Percentiles rank a stretch among this genome's conserved stretches.
Evolutionary conservation across 1,140 invertebrate species (phyloP).

Genomic region (Neodiprion virginianus): DNA sequence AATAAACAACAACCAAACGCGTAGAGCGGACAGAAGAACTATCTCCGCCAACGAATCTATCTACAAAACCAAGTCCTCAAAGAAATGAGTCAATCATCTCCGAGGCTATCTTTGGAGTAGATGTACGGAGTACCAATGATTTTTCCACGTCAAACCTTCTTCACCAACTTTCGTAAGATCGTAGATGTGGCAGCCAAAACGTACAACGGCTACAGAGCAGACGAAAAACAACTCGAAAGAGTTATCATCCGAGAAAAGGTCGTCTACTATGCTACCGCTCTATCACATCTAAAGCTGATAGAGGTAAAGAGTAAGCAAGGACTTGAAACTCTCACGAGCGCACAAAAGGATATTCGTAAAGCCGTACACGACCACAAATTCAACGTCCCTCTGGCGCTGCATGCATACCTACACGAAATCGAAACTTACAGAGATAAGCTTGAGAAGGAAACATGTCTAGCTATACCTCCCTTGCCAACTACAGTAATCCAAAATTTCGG

Average conservation of each 20-base stretch:
- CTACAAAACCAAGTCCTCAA: constrained; percentile 24
- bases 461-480: constrained; percentile 30
- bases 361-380: constrained; percentile 26
- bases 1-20: constrained; percentile 29
- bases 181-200: constrained; percentile 23
- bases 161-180: constrained; percentile 17
- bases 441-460: constrained; percentile 32
- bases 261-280: constrained; percentile 26
- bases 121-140: constrained; percentile 30
- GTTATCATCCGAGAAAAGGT: constrained; percentile 19
- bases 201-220: constrained; percentile 19
- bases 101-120: constrained; percentile 31
- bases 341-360: constrained; percentile 14
- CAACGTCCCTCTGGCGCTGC: constrained; percentile 39
- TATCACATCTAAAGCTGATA: constrained; percentile 24
- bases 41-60: constrained; percentile 21
- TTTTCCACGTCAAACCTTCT: constrained; percentile 26
- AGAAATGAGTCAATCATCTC: constrained; percentile 33
- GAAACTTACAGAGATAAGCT: constrained; percentile 32
- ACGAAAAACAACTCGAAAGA: constrained; percentile 29
- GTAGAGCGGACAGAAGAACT: constrained; percentile 11
- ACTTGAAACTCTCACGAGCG: constrained; percentile 21
- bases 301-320: constrained; percentile 34
- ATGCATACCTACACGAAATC: constrained; percentile 29
- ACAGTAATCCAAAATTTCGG: constrained; percentile 32